Conservation (phyloP, 2,888 invertebrate species). For the Gandaritis pyraliata region DNA sequence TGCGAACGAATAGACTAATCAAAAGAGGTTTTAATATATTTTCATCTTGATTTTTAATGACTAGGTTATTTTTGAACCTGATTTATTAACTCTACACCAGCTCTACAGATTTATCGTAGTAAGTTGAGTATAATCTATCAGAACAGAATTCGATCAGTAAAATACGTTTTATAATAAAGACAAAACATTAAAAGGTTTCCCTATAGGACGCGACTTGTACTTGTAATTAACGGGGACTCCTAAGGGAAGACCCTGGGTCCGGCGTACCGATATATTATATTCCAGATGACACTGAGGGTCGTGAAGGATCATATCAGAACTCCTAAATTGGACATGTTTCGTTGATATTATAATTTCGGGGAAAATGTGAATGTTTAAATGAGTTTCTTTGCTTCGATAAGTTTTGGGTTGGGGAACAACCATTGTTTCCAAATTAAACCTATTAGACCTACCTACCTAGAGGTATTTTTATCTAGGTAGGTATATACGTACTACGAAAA, state of each 20-base stretch:
- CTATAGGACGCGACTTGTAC: constrained; percentile 80
- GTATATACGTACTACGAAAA: too few species aligned
- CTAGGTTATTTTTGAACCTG: too few species aligned
- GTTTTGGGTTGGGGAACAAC: constrained; percentile 28
- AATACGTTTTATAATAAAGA: constrained; percentile 44
- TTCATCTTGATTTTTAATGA: too few species aligned
- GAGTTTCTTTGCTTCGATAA: constrained; percentile 37
- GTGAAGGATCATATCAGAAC: constrained; percentile 76
- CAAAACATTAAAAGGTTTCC: constrained; percentile 71
- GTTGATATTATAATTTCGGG: constrained; percentile 44
- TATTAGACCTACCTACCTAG: neutral
- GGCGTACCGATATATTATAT: constrained; percentile 79
- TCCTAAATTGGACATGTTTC: constrained; percentile 55
- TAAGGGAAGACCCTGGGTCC: constrained; percentile 74
- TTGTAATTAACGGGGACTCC: constrained; percentile 86
- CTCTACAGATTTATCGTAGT: too few species aligned
- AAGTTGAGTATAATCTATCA: neutral
- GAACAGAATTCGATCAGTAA: constrained; percentile 5
- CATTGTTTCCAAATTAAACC: constrained; percentile 20
- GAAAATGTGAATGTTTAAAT: constrained; percentile 39
- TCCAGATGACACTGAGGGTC: constrained; percentile 78
- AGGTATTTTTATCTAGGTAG: too few species aligned
- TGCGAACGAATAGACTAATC: too few species aligned
- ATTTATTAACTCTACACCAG: too few species aligned
- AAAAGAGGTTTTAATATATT: too few species aligned